These are phyloP conservation scores for Apolygus lucorum DNA, from an alignment of 1,140 invertebrate genomes.

Conservation along the genomic window DNA sequence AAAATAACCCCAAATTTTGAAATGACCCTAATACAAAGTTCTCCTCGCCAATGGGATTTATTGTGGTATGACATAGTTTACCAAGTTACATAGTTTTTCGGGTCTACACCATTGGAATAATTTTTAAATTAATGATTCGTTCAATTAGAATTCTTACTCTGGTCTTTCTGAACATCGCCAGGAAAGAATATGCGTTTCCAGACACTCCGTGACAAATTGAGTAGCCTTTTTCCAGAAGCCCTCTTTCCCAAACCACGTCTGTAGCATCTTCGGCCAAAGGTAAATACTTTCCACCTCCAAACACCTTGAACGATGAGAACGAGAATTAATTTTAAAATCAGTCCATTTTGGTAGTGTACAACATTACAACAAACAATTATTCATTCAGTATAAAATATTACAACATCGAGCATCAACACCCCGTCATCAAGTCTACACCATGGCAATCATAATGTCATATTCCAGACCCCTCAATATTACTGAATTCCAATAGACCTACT, in stretches of 20 bases:
- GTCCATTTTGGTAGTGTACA: no score
- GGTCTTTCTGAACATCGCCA: conserved; percentile 70
- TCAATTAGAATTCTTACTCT: conserved; percentile 54
- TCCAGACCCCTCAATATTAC: no score
- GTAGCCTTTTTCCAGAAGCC: conserved; percentile 79
- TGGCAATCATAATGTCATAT: no score
- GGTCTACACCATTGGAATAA: neutral
- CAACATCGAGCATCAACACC: no score
- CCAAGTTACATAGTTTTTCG: neutral
- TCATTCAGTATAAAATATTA: no score
- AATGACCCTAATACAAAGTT: no score
- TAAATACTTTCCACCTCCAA: conserved; percentile 65
- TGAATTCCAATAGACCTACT: no score
- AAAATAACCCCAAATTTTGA: no score
- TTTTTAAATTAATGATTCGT: neutral
- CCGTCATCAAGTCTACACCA: no score
- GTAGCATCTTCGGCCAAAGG: conserved; percentile 59
- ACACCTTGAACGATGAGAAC: no score
- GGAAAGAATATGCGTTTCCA: conserved; percentile 87
- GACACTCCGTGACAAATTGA: conserved; percentile 86
- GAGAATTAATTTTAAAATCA: no score
- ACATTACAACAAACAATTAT: no score
- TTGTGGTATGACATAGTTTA: neutral
- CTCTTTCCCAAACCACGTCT: conserved; percentile 74
- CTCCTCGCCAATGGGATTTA: neutral